Evolutionary conservation across 2,888 invertebrate genomes (phyloP).

Genomic region (Hybos culiciformis): DNA sequence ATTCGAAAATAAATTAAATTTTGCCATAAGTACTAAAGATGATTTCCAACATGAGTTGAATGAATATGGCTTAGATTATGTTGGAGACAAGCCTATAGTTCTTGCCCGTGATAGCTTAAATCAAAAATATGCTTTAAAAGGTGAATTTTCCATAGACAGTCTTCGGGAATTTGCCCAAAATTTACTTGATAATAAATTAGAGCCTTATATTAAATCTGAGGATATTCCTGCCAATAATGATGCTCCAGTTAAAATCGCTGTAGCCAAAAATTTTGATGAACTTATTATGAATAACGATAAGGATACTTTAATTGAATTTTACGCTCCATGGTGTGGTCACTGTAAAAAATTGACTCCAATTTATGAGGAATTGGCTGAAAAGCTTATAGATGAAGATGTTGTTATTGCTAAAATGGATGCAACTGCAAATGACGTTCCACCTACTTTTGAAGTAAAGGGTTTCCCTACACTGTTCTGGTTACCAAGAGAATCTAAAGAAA

Average conservation of each 20-base stretch:
- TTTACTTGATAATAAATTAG: conserved; percentile 65
- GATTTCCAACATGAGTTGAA: conserved; percentile 90
- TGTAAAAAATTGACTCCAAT: conserved; percentile 92
- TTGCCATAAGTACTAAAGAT: conserved; percentile 84
- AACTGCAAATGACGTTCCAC: conserved; percentile 94
- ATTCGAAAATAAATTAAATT: conserved; percentile 44
- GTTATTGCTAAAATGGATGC: conserved; percentile 97
- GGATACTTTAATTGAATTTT: conserved; percentile 94
- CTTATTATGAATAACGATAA: conserved; percentile 79
- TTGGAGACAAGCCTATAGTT: conserved; percentile 79
- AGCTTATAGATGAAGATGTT: conserved; percentile 73
- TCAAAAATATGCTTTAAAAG: conserved; percentile 79
- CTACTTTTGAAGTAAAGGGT: conserved; percentile 78
- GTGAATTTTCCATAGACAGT: conserved; percentile 79
- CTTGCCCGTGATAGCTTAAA: conserved; percentile 70
- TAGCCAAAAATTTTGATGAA: conserved; percentile 94
- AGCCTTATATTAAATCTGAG: conserved; percentile 92
- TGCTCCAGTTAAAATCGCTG: conserved; percentile 75
- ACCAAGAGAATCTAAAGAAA: conserved; percentile 64
- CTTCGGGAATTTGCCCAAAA: conserved; percentile 76
- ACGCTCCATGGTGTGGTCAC: conserved; percentile 98
- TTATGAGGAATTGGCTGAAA: conserved; percentile 85
- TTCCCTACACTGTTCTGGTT: conserved; percentile 98
- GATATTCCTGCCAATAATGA: conserved; percentile 73
- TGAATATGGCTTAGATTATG: conserved; percentile 83